Evolutionary conservation across 1,140 invertebrate species (phyloP), one percentile per base, ranked within the genome.

Genomic region (Pseudomyrmex cubaensis): DNA sequence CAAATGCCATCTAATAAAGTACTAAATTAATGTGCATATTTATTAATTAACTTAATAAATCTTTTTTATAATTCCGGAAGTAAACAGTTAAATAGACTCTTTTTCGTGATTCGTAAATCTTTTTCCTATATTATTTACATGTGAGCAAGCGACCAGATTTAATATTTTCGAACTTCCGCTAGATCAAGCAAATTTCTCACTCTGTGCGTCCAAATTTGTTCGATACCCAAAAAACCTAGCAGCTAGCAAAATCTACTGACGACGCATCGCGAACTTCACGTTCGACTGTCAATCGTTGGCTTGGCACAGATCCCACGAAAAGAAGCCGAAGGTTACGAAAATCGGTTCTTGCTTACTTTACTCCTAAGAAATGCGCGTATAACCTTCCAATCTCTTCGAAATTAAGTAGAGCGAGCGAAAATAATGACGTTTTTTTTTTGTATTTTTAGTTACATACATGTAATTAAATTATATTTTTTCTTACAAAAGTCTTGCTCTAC

Each of bases 261-360:
- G 17, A 20, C 52, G 44, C 52, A 52, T 12, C 9, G 20, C 35
- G 35, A 69, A 57, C 17, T 69, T 56, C 35, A 56, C 46, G 54
- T 57, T 5, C 50, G 20, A 57, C 64, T 78, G 64, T 78, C 75
- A 69, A 78, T 77, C 61, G 75, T 50, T 54, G 15, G 7, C 9
- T 78, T 78, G 64, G 64, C 52, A 69, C 2, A 3, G 20, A 56
- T 78, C 10, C 35, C 35, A 46, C 15, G 17, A 46, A 69, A 35
- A 69, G 20, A n/a, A 52, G 12, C n/a, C 17, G 13, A 77, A 77
- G 13, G 35, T 56, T 77, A 20, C 35, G 35, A 78, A 78, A 56
- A 69, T 67, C 17, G 9, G 9, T 20, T 54, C 44, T 20, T 12
- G n/a, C 17, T 62, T 46, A 54, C 12, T 56, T 17, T 54, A 48